These are phyloP conservation scores for Nilaparvata lugens DNA, from an alignment of 1,140 invertebrate genomes.

Conservation along the genomic window DNA sequence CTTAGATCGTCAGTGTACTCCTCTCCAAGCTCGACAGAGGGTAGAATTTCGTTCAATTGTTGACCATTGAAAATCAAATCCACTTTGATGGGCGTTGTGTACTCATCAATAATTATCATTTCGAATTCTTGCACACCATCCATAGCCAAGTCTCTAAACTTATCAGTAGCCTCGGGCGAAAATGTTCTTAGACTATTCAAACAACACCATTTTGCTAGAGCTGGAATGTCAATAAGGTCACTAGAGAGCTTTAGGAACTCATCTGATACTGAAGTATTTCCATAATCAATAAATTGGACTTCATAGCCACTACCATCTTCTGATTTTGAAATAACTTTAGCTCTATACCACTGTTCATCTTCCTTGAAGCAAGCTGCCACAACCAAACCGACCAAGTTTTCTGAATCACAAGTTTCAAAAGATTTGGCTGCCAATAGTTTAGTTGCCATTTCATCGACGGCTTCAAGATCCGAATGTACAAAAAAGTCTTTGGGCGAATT, in stretches of 20 bases:
- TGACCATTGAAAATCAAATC: too few relatives aligned
- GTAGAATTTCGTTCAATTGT: too few relatives aligned
- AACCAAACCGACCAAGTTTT: background rate
- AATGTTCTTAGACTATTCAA: background rate
- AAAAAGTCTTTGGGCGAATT: background rate
- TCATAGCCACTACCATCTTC: conserved; percentile 32
- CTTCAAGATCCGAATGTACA: background rate
- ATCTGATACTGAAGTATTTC: conserved; percentile 58
- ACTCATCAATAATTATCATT: too few relatives aligned
- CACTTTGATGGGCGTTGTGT: too few relatives aligned
- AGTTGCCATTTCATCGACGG: background rate
- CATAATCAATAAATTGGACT: conserved; percentile 71
- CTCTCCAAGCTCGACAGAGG: too few relatives aligned
- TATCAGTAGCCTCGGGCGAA: background rate
- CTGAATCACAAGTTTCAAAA: background rate
- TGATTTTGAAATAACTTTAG: background rate
- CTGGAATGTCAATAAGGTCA: background rate
- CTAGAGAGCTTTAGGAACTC: background rate
- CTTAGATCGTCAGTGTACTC: too few relatives aligned
- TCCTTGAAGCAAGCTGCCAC: conserved; percentile 54
- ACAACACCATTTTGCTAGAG: background rate
- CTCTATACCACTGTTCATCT: conserved; percentile 65
- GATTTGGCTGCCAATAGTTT: background rate
- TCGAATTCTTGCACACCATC: background rate
- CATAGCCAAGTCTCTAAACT: background rate